Conservation (phyloP, 64 coral and sea anemone genomes). For the Stylophora pistillata region DNA sequence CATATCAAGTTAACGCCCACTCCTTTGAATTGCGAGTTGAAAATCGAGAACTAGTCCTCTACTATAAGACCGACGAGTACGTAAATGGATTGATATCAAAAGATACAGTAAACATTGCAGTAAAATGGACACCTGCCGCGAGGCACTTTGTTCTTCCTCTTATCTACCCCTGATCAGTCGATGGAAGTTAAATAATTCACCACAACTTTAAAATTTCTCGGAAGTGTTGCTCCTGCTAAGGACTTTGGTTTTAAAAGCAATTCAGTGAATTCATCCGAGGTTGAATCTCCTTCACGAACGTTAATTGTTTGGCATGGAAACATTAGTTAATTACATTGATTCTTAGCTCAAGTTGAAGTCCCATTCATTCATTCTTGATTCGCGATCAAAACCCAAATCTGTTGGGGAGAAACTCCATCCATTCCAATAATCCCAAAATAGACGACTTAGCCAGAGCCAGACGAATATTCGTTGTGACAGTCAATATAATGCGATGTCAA, state of each 20-base stretch:
- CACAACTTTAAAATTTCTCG: neutral
- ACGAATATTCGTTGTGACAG: neutral
- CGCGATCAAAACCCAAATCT: neutral
- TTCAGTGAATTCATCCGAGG: neutral
- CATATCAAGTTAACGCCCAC: neutral
- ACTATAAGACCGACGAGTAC: neutral
- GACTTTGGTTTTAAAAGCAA: neutral
- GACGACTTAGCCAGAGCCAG: neutral
- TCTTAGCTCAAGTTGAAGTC: constrained; percentile 10
- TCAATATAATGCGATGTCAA: neutral
- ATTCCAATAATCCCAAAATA: neutral
- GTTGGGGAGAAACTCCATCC: neutral
- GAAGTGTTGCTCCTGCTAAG: neutral
- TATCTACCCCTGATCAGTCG: neutral
- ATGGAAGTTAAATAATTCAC: neutral
- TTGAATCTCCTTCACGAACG: neutral
- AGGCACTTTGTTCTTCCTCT: neutral
- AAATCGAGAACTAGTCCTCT: neutral
- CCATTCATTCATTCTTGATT: neutral
- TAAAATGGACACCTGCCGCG: neutral
- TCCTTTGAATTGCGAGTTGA: neutral
- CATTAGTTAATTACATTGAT: neutral
- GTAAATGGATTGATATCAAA: neutral
- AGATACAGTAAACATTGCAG: constrained; percentile 7
- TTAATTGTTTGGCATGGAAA: neutral